A percentile compares a stretch with the other conserved stretches of the same genome.
Conservation (phyloP, 2,113 vertebrate species). For the Actenoides lindsayi region DNA sequence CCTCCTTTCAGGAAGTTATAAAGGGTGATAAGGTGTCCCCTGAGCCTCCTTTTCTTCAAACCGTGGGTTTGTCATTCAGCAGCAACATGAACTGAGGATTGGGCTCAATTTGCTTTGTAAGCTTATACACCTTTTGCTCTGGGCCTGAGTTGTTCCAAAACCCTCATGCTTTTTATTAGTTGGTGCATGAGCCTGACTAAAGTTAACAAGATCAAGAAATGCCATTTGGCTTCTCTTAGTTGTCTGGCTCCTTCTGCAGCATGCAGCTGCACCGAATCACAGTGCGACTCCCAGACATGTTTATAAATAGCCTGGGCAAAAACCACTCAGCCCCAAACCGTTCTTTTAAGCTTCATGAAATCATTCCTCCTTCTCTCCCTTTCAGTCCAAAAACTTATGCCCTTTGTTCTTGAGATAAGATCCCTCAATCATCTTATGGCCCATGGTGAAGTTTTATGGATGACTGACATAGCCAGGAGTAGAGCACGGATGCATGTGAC, state of each 20-base stretch:
- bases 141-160: not conserved
- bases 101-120: not conserved
- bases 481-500: fast-evolving
- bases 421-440: not conserved
- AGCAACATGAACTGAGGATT: not conserved
- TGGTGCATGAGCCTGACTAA: not conserved
- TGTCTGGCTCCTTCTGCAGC: not conserved
- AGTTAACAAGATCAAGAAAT: not conserved
- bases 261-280: not conserved
- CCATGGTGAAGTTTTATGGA: not conserved
- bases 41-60: too few relatives aligned
- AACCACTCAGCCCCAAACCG: not conserved
- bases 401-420: not conserved
- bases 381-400: not conserved
- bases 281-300: not conserved
- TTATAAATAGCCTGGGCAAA: not conserved
- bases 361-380: not conserved
- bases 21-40: too few relatives aligned
- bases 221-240: not conserved
- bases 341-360: not conserved
- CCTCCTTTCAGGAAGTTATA: too few relatives aligned
- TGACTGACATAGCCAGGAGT: not conserved
- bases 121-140: not conserved
- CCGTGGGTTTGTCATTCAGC: not conserved
- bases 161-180: not conserved